Base-by-base conservation (phyloP, 2,113 vertebrate genomes). In the Lynx canadensis region DNA sequence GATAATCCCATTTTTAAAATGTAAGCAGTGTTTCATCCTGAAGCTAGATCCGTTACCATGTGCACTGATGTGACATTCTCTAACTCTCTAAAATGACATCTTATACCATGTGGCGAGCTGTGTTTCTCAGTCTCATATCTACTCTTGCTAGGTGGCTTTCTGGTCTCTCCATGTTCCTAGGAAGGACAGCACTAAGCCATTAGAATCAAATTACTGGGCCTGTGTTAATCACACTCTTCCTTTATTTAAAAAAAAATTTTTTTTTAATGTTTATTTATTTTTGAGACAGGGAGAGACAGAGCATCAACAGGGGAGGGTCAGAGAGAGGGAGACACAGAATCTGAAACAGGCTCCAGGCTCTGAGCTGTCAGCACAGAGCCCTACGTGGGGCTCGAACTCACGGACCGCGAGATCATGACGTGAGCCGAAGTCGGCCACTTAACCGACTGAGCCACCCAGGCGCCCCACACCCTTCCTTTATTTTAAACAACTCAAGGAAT, bases 11-110 rank as follows among this genome's bases (percentile, higher is more conserved):
- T 23, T 93, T 95, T 89, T 3, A 68, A 96, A 88, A 88, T 31
- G 23, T 69, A 87, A 94, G 48, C 29, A 38, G 7, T 50, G 10
- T 74, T 94, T 76, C 45, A 78, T 23, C n/a, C 36, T 79, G 63
- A 96, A 94, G 33, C 29, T 55, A 79, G 55, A 25, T 13, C 55
- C 45, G 68, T 71, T 45, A 60, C 41, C 23, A 25, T 81, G 87
- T 52, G 85, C 4, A 73, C 0, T 14, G 3, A 14, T 57, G 55
- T 48, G 65, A 33, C 36, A 92, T 95, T 78, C 88, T 92, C 45
- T 84, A 84, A 83, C 50, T 95, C 79, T 76, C 27, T 96, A 86
- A 90, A 93, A 85, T 94, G 38, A 57, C 41, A 73, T 66, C 85
- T 93, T 41, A 52, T 68, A 91, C 25, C 50, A 25, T 6, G 13